Percentiles rank a stretch among this genome's conserved stretches.
Evolutionary conservation across 1,140 invertebrate genomes (phyloP).

Genomic region (Dufourea novaeangliae): DNA sequence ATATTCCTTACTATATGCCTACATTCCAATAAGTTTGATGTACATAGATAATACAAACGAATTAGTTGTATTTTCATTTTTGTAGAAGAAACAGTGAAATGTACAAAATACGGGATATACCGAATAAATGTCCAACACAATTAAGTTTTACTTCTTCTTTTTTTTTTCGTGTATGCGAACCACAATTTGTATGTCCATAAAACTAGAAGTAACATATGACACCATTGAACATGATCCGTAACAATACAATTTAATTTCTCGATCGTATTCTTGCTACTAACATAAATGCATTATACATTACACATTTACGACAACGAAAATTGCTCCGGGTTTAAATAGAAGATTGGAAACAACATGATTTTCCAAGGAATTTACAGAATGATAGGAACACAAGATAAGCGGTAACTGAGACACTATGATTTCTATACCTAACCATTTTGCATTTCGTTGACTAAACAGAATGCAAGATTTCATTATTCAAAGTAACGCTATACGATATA

Average conservation of each 20-base stretch:
- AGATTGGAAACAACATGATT: conserved; percentile 15
- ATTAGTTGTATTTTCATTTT: conserved; percentile 23
- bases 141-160: conserved; percentile 44
- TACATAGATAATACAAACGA: conserved; percentile 54
- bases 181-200: conserved; percentile 41
- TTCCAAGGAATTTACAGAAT: conserved; percentile 19
- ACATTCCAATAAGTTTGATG: conserved; percentile 42
- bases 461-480: conserved; percentile 39
- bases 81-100: conserved; percentile 57
- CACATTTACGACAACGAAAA: conserved; percentile 18
- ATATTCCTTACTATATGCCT: conserved; percentile 22
- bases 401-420: conserved; percentile 45
- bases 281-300: conserved; percentile 23
- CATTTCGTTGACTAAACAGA: conserved; percentile 40
- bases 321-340: conserved; percentile 10
- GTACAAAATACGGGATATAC: conserved; percentile 53
- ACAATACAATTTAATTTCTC: conserved; percentile 38
- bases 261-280: conserved; percentile 27
- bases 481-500: conserved; percentile 1
- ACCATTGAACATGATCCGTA: conserved; percentile 23
- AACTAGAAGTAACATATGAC: conserved; percentile 46
- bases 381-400: conserved; percentile 39
- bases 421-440: conserved; percentile 40
- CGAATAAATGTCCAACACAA: conserved; percentile 60
- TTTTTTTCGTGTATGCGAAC: conserved; percentile 38